Conservation (phyloP, 2,113 vertebrate species). For the Pelecanoides urinatrix region DNA sequence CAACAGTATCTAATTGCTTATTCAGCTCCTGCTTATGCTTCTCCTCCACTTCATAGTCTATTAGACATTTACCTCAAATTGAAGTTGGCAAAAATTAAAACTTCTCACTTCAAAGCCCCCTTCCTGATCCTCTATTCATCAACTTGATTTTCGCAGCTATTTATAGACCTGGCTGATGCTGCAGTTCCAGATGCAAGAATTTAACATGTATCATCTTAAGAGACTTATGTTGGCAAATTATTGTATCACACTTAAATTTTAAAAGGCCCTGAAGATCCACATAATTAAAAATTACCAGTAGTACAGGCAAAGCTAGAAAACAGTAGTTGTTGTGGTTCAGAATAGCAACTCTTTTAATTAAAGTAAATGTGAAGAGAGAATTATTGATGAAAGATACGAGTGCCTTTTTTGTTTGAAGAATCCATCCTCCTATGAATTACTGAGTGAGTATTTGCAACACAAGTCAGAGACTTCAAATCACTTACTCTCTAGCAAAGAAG, state of each 20-base stretch:
- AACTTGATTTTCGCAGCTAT: neutral
- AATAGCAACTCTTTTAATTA: neutral
- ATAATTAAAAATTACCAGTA: neutral
- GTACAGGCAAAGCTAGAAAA: neutral
- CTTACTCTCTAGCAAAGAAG: neutral
- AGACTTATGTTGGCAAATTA: neutral
- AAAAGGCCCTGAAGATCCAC: neutral
- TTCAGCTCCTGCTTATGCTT: neutral
- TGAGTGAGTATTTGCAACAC: neutral
- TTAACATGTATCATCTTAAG: neutral
- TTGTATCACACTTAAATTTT: neutral
- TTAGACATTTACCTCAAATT: neutral
- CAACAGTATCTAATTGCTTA: neutral
- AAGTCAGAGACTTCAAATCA: neutral
- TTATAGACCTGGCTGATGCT: neutral
- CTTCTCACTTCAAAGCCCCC: neutral
- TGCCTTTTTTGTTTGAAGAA: neutral
- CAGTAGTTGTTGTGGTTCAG: neutral
- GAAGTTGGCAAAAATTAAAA: neutral
- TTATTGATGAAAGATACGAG: neutral
- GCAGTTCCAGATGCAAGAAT: neutral
- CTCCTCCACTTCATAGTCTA: neutral
- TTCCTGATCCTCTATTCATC: neutral
- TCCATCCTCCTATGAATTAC: neutral
- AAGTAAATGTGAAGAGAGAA: neutral